phyloP scores from a whole-genome alignment of 2,888 invertebrate genomes.

The Scaptomyza flava region DNA sequence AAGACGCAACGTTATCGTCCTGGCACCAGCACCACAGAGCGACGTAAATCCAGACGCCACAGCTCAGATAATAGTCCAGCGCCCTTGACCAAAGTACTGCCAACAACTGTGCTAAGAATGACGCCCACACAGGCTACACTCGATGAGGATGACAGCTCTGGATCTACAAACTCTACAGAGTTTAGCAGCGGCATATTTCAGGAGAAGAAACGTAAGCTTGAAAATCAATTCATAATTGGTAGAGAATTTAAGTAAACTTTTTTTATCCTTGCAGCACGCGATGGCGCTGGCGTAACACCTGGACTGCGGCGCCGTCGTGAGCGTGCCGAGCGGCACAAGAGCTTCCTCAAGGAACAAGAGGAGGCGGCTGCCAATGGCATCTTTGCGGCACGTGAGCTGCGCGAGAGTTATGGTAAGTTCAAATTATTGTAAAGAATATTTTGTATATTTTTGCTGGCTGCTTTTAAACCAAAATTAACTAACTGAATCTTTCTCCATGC shows the following conservation, averaged over 20 bases:
- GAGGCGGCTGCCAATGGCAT: slow-evolving; percentile 86
- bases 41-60: slow-evolving; percentile 92
- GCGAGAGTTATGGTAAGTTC: slow-evolving; percentile 81
- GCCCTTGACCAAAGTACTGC: slow-evolving; percentile 76
- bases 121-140: slow-evolving; percentile 81
- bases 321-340: slow-evolving; percentile 92
- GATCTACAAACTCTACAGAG: slow-evolving; percentile 85
- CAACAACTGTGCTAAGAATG: slow-evolving; percentile 77
- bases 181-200: slow-evolving; percentile 80
- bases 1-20: slow-evolving; percentile 90
- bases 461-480: slow-evolving; percentile 59
- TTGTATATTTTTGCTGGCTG: slow-evolving; percentile 36
- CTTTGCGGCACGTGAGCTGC: slow-evolving; percentile 76
- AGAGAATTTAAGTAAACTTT: not conserved
- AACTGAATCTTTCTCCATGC: slow-evolving; percentile 66
- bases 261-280: slow-evolving; percentile 49
- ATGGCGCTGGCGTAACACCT: slow-evolving; percentile 90
- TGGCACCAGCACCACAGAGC: slow-evolving; percentile 87
- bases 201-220: slow-evolving; percentile 79
- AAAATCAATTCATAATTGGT: not conserved
- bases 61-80: slow-evolving; percentile 88
- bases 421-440: not conserved
- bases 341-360: slow-evolving; percentile 93
- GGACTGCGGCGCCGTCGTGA: slow-evolving; percentile 92
- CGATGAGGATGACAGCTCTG: slow-evolving; percentile 85